Evolutionary conservation across 2,888 invertebrate genomes (phyloP).

Genomic region (Tenthredo amoena): DNA sequence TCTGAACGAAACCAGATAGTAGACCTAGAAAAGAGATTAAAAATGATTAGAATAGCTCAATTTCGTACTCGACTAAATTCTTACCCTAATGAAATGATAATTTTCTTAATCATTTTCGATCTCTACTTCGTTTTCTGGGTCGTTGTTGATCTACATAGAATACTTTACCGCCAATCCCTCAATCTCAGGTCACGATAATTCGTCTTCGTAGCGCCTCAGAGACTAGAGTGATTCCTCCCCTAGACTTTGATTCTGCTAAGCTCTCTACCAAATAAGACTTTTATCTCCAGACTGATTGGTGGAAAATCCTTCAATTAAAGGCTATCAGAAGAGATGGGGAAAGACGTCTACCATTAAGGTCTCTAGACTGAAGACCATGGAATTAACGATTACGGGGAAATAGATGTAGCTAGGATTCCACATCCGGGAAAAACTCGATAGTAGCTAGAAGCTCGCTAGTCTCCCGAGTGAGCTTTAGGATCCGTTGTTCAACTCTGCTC

Average conservation of each 20-base stretch:
- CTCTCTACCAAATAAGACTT: conserved; percentile 38
- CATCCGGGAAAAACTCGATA: conserved; percentile 30
- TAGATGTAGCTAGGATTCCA: conserved; percentile 32
- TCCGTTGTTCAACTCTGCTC: conserved; percentile 27
- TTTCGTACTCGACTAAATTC: not conserved
- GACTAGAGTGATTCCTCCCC: not conserved
- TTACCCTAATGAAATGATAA: not conserved
- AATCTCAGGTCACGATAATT: not conserved
- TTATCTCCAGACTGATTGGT: conserved; percentile 41
- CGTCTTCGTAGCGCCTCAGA: not conserved
- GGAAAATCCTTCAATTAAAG: conserved; percentile 44
- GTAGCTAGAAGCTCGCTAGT: not conserved
- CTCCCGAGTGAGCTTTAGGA: conserved; percentile 5
- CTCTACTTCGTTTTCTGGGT: not conserved
- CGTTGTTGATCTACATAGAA: not conserved
- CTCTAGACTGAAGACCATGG: conserved; percentile 23
- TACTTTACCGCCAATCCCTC: not conserved
- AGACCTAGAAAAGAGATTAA: not conserved
- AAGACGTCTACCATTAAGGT: conserved; percentile 12
- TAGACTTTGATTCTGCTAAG: conserved; percentile 26
- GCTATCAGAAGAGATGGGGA: conserved; percentile 33
- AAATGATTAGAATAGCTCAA: not conserved
- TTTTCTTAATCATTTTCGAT: not conserved
- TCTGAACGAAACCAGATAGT: not conserved
- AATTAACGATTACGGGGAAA: conserved; percentile 21